Evolutionary conservation across 2,113 vertebrate species (phyloP).

Genomic region (Zootoca vivipara): DNA sequence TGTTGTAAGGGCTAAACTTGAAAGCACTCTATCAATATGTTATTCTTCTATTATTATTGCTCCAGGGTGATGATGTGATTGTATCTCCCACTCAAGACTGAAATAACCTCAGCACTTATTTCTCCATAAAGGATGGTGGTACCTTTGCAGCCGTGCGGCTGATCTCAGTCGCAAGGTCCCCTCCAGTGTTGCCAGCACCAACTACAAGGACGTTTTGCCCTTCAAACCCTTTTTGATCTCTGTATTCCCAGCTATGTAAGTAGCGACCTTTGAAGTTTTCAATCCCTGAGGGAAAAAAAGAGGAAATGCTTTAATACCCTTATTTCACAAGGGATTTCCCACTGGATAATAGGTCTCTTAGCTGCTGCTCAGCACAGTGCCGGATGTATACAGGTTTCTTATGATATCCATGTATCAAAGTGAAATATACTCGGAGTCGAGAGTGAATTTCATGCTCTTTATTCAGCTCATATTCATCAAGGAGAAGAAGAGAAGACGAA

Average conservation of each 20-base stretch:
- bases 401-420: neutral
- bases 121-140: rapidly evolving
- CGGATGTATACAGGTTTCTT: neutral
- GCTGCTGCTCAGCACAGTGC: neutral
- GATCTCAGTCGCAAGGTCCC: conserved; percentile 87
- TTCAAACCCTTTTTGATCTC: conserved; percentile 70
- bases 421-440: too few species aligned
- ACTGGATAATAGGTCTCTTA: rapidly evolving
- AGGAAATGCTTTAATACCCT: conserved; percentile 1
- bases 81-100: neutral
- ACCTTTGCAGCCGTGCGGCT: conserved; percentile 84
- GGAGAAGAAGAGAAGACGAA: too few species aligned
- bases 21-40: neutral
- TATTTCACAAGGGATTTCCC: neutral
- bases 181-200: conserved; percentile 88
- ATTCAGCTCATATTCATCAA: too few species aligned
- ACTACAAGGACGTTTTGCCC: conserved; percentile 86
- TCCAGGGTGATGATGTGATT: neutral
- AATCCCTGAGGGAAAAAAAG: conserved; percentile 75
- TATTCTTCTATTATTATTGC: neutral
- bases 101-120: neutral
- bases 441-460: too few species aligned
- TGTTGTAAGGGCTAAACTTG: neutral
- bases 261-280: conserved; percentile 82
- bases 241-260: conserved; percentile 88